These are phyloP conservation scores for Mus spretus DNA, from an alignment of 2,797 vertebrate species.

Conservation along the genomic window DNA sequence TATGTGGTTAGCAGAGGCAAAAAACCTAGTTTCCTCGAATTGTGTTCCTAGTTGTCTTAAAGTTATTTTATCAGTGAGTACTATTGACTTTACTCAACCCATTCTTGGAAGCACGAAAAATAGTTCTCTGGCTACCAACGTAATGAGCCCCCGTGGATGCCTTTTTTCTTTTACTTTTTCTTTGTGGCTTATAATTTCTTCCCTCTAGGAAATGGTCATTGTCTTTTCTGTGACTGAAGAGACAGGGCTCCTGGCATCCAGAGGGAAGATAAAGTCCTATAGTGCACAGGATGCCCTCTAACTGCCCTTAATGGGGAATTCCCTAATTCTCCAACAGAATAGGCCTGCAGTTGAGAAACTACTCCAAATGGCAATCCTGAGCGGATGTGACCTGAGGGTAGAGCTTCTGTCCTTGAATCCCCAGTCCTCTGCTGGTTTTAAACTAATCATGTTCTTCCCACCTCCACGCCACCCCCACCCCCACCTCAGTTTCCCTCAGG, in stretches of 20 bases:
- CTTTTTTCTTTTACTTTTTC: background rate
- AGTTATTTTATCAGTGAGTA: background rate
- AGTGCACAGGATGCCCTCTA: background rate
- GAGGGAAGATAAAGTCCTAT: background rate
- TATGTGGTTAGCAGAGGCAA: conserved; percentile 42
- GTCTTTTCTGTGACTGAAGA: background rate
- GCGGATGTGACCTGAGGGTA: background rate
- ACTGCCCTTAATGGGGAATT: background rate
- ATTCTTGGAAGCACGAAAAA: background rate
- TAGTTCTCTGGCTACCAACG: background rate
- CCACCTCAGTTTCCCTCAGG: background rate
- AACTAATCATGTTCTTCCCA: background rate
- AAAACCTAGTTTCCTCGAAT: background rate
- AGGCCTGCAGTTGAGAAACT: background rate
- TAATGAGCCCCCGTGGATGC: background rate
- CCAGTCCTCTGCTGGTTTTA: background rate
- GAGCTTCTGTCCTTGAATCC: background rate
- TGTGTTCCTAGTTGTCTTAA: conserved; percentile 46
- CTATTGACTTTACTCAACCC: background rate
- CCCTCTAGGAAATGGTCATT: background rate
- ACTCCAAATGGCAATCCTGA: background rate
- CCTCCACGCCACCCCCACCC: background rate
- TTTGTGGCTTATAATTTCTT: background rate
- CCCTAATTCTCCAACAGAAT: background rate
- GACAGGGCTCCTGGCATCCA: background rate